phyloP scores from a whole-genome alignment of 2,113 vertebrate genomes.

The Rana temporaria region DNA sequence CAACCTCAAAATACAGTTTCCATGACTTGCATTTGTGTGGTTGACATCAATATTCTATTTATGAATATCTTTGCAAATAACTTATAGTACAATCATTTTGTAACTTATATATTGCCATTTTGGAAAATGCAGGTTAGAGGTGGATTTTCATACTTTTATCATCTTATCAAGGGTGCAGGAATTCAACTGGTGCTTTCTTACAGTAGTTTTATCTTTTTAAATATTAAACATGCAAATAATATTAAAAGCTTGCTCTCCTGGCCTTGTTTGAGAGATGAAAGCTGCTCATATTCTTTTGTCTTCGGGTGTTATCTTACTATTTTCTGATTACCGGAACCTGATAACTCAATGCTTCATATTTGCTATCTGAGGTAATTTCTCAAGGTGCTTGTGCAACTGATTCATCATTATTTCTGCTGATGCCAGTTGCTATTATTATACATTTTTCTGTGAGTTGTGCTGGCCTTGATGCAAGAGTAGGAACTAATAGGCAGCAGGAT shows the following conservation, averaged over 20 bases:
- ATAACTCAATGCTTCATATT: conserved; percentile 36
- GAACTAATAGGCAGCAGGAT: background rate
- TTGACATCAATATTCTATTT: too few species aligned
- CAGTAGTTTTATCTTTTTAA: background rate
- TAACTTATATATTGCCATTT: too few species aligned
- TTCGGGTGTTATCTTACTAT: conserved; percentile 19
- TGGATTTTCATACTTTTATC: too few species aligned
- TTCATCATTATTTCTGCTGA: conserved; percentile 56
- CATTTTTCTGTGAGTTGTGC: conserved; percentile 4
- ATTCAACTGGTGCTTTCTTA: too few species aligned
- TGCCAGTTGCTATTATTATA: conserved; percentile 47
- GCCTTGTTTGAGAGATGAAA: background rate
- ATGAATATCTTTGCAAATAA: too few species aligned
- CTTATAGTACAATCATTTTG: too few species aligned
- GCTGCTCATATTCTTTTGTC: background rate
- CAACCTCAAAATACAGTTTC: too few species aligned
- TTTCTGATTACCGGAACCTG: conserved; percentile 42
- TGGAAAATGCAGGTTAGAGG: too few species aligned
- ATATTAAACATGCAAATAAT: background rate
- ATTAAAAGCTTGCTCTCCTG: background rate
- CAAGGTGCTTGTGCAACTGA: conserved; percentile 49
- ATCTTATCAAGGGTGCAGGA: too few species aligned
- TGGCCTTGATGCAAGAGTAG: conserved; percentile 35
- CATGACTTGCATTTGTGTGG: too few species aligned
- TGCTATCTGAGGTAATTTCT: conserved; percentile 43